Base-by-base conservation (phyloP, 2,797 vertebrate genomes). In the Falco peregrinus region DNA sequence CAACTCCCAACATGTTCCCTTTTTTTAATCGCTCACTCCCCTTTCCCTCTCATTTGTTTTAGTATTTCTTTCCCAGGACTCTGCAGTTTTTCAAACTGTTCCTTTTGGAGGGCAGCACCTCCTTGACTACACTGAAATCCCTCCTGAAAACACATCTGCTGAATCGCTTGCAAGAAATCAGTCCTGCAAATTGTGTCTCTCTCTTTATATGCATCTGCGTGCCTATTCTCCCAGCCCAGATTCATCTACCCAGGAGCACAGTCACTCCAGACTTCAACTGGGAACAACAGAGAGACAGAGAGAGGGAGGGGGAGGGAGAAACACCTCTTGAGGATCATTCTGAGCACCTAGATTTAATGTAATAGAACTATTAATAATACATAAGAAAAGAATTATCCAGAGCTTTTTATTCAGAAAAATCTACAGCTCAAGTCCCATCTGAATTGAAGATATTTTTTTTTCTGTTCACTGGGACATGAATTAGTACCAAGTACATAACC, bases 361-460 rank as follows among this genome's bases (percentile, higher is more conserved):
- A 96, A 97, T 96, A 89, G 92, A 96, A 74, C 75, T 96, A 96
- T 96, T 97, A 97, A 97, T 95, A 97, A 95, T 95, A 95, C 31
- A 96, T 95, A 96, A 83, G 92, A 93, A 96, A 94, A 95, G 89
- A 95, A 96, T 93, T 96, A 96, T 94, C 93, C 87, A 75, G 96
- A 97, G 94, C 84, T 94, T 95, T 90, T 96, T 92, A 91, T 81
- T 65, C 89, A 93, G 92, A 91, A 97, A 96, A 97, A 93, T 96
- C 92, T 97, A 96, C 96, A 96, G 89, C 93, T 84, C 43, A 35
- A 88, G 77, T 84, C 97, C 83, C 79, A 56, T 81, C 76, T 92
- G 95, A 96, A 91, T 53, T 18, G 0, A 84, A 78, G 45, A 29
- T 2, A 75, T 80, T 73, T 89, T 90, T 70, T 43, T 9, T 25